phyloP scores from a whole-genome alignment of 2,888 invertebrate species.

The Protodeltote pygarga region DNA sequence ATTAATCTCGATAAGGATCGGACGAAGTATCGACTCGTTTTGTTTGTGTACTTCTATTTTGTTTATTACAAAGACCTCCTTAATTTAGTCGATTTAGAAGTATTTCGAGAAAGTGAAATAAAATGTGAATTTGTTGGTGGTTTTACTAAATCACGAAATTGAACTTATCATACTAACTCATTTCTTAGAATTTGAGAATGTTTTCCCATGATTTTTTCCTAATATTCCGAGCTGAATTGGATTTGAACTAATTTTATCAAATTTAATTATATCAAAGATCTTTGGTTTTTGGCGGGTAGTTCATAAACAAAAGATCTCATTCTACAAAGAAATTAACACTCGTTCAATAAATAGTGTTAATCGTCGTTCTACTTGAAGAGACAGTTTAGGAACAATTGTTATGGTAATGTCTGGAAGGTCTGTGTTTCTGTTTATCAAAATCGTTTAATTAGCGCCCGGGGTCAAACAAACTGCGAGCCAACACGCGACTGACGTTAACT shows the following conservation, averaged over 20 bases:
- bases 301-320: no score
- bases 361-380: constrained; percentile 14
- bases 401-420: constrained; percentile 45
- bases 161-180: no score
- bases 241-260: no score
- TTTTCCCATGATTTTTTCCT: no score
- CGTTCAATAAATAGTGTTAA: constrained; percentile 6
- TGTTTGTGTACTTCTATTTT: constrained; percentile 36
- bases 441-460: constrained; percentile 58
- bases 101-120: constrained; percentile 1
- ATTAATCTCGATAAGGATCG: constrained; percentile 55
- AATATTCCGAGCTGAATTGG: no score
- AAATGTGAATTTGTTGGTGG: constrained; percentile 9
- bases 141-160: no score
- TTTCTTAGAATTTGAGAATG: no score
- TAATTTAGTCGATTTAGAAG: constrained; percentile 12
- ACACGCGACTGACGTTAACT: constrained; percentile 51
- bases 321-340: constrained; percentile 6
- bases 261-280: no score
- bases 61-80: constrained; percentile 17
- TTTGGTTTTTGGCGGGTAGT: no score
- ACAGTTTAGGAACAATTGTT: constrained; percentile 40
- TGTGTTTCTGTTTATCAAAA: constrained; percentile 60
- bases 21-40: constrained; percentile 40
- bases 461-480: constrained; percentile 46